Base-by-base conservation (phyloP, 2,113 vertebrate species). In the Paralichthys olivaceus region DNA sequence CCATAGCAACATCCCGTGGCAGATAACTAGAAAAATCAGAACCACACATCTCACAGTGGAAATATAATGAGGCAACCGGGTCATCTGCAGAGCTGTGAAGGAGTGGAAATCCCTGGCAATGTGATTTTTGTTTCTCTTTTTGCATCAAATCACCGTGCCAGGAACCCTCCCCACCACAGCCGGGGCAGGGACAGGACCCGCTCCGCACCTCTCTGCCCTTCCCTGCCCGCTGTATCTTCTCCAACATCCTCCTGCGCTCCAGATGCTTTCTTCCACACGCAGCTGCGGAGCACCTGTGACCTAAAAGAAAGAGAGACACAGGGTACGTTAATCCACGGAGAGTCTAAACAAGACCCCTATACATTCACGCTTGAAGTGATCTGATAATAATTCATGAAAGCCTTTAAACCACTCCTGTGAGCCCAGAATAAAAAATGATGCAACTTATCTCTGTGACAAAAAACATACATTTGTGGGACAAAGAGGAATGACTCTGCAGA, bases 41-140 rank as follows among this genome's bases (percentile, higher is more conserved):
- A 19, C 47, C 69, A 72, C 45, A 13, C 17, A 53, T 63, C 75
- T 71, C 15, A 15, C 64, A n/a, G 47, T 64, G 70, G 75, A 72
- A 63, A 80, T 23, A 17, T n/a, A 70, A 60, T 8, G 1, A 58
- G 54, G 45, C 4, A n/a, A 25, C 20, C n/a, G 29, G 67, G 61
- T 77, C 83, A 85, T 88, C 87, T 81, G 84, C 64, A 80, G 84
- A 88, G 84, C 94, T 90, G 89, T 93, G 89, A 89, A 90, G 89
- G 90, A 89, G 94, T 95, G 95, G 95, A 94, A 95, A 95, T 95
- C 95, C 95, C 95, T 95, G 95, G 95, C 95, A 95, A 95, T 95
- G 95, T 95, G 95, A 95, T 95, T 95, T 95, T 94, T 75, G 88
- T 93, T 93, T 93, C 79, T 92, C 87, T 93, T 93, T 93, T 83